Evolutionary conservation across 1,140 invertebrate species (phyloP), one percentile per base, ranked within the genome.

Genomic region (Solenopsis invicta): DNA sequence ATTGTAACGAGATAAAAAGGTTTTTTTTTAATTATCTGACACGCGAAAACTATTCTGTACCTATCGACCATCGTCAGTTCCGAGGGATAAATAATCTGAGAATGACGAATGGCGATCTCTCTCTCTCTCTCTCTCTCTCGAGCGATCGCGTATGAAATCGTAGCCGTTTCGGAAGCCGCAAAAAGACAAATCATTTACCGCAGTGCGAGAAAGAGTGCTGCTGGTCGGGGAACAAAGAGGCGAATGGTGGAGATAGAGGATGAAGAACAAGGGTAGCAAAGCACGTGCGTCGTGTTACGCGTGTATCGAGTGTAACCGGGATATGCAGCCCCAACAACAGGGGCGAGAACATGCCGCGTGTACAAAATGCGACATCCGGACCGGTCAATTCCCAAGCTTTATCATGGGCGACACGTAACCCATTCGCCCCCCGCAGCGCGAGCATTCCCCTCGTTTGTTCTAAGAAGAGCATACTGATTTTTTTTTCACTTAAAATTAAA

Each of bases 101-200:
- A 59, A 78, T 69, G 74, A 90, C 61, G 67, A 81, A 80, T 29
- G 10, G 59, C 52, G n/a, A 69, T 71, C n/a, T n/a, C n/a, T n/a
- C n/a, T n/a, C n/a, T n/a, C n/a, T n/a, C n/a, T n/a, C n/a, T n/a
- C n/a, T n/a, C n/a, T n/a, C n/a, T n/a, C n/a, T n/a, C 10, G 12
- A 50, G 67, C 24, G 8, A 48, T 48, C 66, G 6, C 21, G 67
- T 54, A 87, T 81, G 52, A 90, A 87, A 76, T 74, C 34, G 48
- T 81, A 87, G n/a, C 54, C 69, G 41, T 64, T 80, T 86, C 67
- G 87, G 92, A 93, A 93, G 92, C 93, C 93, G 88, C 93, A 92
- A 91, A 92, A 88, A 91, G 90, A 93, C 92, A 93, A 94, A 94
- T 93, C 89, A 89, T 90, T 87, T 87, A 52, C 87, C 89, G 86